Evolutionary conservation across 2,888 invertebrate genomes (phyloP).

Genomic region (Agrochola macilenta): DNA sequence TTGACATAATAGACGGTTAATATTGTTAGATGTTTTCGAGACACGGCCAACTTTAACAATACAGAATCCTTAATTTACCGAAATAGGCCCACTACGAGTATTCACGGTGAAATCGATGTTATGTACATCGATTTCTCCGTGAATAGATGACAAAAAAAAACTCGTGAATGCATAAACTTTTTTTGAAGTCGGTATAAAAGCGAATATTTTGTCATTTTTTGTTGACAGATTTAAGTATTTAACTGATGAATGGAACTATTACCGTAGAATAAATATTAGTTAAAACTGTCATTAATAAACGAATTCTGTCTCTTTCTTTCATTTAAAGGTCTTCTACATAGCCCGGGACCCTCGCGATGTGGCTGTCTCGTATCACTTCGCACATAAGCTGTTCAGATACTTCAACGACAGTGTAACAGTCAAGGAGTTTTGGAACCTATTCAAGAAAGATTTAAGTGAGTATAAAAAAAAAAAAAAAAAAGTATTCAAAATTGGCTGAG

Average conservation of each 20-base stretch:
- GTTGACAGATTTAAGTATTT: not conserved
- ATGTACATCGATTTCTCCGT: too few relatives aligned
- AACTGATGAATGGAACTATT: not conserved
- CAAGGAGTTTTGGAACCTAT: constrained; percentile 79
- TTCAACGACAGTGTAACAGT: constrained; percentile 74
- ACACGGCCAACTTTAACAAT: too few relatives aligned
- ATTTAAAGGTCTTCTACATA: constrained; percentile 91
- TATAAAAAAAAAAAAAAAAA: too few relatives aligned
- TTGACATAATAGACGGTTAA: not conserved
- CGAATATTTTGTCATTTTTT: not conserved
- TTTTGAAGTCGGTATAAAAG: too few relatives aligned
- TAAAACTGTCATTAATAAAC: not conserved
- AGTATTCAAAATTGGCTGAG: too few relatives aligned
- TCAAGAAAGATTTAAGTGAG: constrained; percentile 77
- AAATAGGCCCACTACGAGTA: too few relatives aligned
- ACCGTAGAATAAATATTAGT: not conserved
- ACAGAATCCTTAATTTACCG: too few relatives aligned
- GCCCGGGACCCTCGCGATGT: constrained; percentile 96
- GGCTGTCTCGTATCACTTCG: constrained; percentile 94
- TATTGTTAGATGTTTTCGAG: not conserved
- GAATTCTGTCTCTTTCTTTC: not conserved
- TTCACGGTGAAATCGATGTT: too few relatives aligned
- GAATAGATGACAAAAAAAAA: too few relatives aligned
- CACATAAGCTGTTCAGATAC: constrained; percentile 83
- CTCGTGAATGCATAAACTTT: too few relatives aligned